phyloP scores from a whole-genome alignment of 2,113 vertebrate genomes.

The Microtus oregoni region DNA sequence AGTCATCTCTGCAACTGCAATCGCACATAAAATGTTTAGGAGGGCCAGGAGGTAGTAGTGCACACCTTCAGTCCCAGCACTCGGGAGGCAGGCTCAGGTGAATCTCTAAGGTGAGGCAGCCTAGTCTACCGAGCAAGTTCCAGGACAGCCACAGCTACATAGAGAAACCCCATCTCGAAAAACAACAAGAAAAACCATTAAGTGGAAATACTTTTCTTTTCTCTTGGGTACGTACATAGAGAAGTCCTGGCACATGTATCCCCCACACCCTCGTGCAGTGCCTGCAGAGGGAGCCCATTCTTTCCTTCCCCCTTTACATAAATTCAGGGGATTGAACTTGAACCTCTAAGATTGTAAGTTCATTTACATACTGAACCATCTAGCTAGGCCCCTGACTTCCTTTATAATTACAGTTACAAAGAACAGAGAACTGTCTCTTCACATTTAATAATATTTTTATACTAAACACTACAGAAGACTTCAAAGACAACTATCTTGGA shows the following conservation, averaged over 20 bases:
- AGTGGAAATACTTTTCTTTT: slow-evolving; percentile 30
- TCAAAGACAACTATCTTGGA: too few species aligned
- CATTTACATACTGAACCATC: background rate
- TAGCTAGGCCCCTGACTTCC: background rate
- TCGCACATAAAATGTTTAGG: background rate
- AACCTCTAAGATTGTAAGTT: too few species aligned
- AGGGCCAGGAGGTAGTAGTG: background rate
- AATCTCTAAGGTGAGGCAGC: background rate
- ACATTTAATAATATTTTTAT: background rate
- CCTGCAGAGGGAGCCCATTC: background rate
- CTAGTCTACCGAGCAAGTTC: background rate
- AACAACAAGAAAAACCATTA: background rate
- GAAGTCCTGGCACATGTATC: background rate
- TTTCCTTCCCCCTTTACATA: background rate
- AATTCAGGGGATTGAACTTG: background rate
- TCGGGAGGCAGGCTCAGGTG: background rate
- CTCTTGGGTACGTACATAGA: background rate
- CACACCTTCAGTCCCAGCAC: background rate
- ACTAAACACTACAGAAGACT: too few species aligned
- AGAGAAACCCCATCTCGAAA: background rate
- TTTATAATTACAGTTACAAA: background rate
- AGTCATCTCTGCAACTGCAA: background rate
- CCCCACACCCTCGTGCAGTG: background rate
- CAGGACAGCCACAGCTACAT: background rate
- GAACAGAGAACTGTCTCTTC: slow-evolving; percentile 41